Percentiles rank a stretch among this genome's conserved stretches.
Evolutionary conservation across 2,888 invertebrate species (phyloP).

Genomic region (Conistra vaccinii): DNA sequence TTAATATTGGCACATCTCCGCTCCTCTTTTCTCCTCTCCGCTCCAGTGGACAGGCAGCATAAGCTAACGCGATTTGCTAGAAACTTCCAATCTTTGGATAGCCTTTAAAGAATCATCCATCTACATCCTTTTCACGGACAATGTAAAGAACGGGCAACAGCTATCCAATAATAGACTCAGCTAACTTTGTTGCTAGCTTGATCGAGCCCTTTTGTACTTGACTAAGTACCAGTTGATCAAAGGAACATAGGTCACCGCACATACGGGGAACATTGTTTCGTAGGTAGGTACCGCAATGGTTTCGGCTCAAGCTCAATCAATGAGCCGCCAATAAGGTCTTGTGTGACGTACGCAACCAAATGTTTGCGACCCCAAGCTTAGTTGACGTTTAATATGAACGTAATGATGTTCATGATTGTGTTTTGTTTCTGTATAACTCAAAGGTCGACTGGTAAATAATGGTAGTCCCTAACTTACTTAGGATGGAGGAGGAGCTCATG

Average conservation of each 20-base stretch:
- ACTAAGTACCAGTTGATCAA: constrained; percentile 19
- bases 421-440: constrained; percentile 8
- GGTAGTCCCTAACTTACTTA: neutral
- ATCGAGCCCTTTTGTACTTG: neutral
- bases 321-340: constrained; percentile 28
- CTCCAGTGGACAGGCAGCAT: too few species aligned
- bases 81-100: neutral
- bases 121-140: too few species aligned
- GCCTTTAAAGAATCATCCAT: too few species aligned
- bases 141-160: neutral
- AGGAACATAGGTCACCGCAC: constrained; percentile 31
- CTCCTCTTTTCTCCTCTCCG: too few species aligned
- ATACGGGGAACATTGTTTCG: constrained; percentile 4
- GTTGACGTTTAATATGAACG: constrained; percentile 21
- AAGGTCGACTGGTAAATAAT: neutral
- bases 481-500: too few species aligned
- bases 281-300: constrained; percentile 1
- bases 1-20: too few species aligned
- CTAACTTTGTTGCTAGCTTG: constrained; percentile 4
- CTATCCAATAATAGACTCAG: neutral
- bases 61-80: neutral
- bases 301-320: constrained; percentile 26
- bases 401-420: constrained; percentile 12
- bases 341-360: neutral
- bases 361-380: constrained; percentile 25